Evolutionary conservation across 2,113 vertebrate species (phyloP).

Genomic region (Sporophila hypoxantha): DNA sequence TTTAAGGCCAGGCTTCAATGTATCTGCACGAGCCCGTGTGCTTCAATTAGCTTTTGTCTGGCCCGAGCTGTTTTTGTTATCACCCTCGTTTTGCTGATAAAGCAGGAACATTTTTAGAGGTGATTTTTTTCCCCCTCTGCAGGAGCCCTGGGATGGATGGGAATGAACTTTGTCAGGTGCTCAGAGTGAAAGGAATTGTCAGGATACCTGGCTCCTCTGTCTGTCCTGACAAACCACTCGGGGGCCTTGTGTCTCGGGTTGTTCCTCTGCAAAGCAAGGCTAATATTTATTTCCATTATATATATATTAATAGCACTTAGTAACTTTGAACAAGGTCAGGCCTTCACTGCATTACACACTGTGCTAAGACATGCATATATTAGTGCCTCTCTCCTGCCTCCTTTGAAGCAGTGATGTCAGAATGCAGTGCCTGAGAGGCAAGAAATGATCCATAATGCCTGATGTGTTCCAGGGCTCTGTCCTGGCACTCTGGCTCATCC

Average conservation of each 20-base stretch:
- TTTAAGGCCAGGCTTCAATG: conserved; percentile 25
- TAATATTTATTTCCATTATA: conserved; percentile 48
- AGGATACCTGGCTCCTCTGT: conserved; percentile 16
- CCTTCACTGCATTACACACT: not conserved
- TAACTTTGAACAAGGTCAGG: conserved; percentile 60
- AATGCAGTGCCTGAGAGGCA: conserved; percentile 26
- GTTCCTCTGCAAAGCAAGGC: conserved; percentile 15
- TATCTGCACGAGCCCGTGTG: not conserved
- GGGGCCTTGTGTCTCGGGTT: not conserved
- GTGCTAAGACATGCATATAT: conserved; percentile 46
- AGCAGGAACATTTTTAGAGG: conserved; percentile 39
- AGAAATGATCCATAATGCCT: not conserved
- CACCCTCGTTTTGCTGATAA: conserved; percentile 30
- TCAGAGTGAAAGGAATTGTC: conserved; percentile 10
- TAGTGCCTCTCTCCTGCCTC: conserved; percentile 24
- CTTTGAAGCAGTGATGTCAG: conserved; percentile 27
- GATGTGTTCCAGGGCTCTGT: not conserved
- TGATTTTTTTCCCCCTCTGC: not conserved
- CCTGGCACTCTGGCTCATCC: not conserved
- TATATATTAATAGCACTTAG: conserved; percentile 56
- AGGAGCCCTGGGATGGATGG: not conserved
- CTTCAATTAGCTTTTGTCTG: conserved; percentile 46
- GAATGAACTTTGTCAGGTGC: conserved; percentile 18
- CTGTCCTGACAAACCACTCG: not conserved
- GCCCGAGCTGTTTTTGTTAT: conserved; percentile 43